Evolutionary conservation across 1,140 invertebrate species (phyloP), one percentile per base, ranked within the genome.

Genomic region (Sinonovacula constricta): DNA sequence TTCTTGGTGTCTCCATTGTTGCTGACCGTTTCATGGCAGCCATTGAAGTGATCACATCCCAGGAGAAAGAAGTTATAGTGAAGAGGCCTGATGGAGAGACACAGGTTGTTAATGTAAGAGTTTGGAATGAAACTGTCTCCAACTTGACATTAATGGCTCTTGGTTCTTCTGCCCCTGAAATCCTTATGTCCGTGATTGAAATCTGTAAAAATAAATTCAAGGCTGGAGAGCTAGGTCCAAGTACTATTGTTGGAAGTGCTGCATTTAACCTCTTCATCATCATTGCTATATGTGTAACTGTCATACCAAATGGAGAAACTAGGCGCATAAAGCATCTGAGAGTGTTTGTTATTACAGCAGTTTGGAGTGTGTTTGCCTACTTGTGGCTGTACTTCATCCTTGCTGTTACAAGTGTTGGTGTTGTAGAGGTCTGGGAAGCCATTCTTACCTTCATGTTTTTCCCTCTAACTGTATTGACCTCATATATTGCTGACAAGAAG

Each of bases 311-410:
- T 72, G 96, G 95, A 18, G 97, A 99, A 91, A 94, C 95, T 18
- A 92, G 98, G 0, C 95, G 96, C 88, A 99, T 99, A 72, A 99
- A 99, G 90, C 98, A 99, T 92, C 92, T 99, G 67, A 93, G 97
- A 28, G 98, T 99, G 31, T 99, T 99, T 91, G 96, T 99, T 87
- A 96, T 99, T 24, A 99, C 98, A 0, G 97, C 98, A 14, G 94
- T 95, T 2, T 99, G 98, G 97, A 99, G 97, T 70, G 94, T 99
- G 30, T 99, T 99, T 89, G 98, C 98, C 15, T 99, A 99, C 90
- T 94, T 99, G n/a, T 99, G 98, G 98, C 92, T 99, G 3, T 99
- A 99, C 90, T 88, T 98, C n/a, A 99, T 99, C 83, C 93, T 99
- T 10, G 95, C 95, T 3, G 94, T 97, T 4, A 94, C 95, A 72